Evolutionary conservation across 1,140 invertebrate species (phyloP).

Genomic region (Drosophila orosa): DNA sequence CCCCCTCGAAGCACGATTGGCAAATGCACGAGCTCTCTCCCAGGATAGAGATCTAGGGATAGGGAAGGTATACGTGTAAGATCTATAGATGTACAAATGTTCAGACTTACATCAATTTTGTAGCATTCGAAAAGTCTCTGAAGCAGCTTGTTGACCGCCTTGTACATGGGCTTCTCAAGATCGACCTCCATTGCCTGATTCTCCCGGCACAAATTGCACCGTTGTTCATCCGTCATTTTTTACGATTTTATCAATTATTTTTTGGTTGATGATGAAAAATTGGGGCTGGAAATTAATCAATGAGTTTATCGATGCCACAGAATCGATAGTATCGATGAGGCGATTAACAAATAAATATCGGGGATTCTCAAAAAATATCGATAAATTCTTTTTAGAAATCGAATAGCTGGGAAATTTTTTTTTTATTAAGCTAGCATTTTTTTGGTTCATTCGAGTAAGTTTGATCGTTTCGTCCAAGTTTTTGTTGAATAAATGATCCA

Average conservation of each 20-base stretch:
- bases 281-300: conserved; percentile 18
- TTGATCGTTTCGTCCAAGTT: not conserved
- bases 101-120: conserved; percentile 34
- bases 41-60: conserved; percentile 3
- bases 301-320: conserved; percentile 2
- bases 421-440: not conserved
- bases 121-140: conserved; percentile 32
- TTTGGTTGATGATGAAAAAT: not conserved
- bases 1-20: not conserved
- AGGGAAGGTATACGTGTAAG: not conserved
- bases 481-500: not conserved
- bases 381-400: not conserved
- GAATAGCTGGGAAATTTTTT: not conserved
- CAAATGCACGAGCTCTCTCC: conserved; percentile 14
- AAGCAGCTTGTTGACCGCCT: conserved; percentile 22
- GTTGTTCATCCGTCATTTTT: not conserved
- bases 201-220: conserved; percentile 25
- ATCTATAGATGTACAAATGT: not conserved
- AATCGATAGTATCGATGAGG: conserved; percentile 11
- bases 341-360: conserved; percentile 10
- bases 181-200: conserved; percentile 6
- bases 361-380: not conserved
- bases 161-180: conserved; percentile 8
- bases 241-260: not conserved
- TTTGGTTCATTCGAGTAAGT: too few relatives aligned